Conservation (phyloP, 2,113 vertebrate genomes). For the Nannospalax galili region DNA sequence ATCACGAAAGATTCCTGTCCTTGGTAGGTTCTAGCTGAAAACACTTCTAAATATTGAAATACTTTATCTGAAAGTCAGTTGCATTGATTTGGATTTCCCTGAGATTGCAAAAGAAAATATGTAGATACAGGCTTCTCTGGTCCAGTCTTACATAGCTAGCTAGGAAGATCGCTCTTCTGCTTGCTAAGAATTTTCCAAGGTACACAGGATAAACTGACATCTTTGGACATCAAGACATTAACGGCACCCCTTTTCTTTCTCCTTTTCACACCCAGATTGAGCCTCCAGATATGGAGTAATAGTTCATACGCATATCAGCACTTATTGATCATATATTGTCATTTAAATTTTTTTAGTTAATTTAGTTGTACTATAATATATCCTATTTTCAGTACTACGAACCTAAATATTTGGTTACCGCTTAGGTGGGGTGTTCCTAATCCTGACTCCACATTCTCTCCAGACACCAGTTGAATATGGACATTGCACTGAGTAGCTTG, state of each 20-base stretch:
- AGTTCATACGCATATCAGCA: neutral
- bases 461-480: neutral
- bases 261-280: neutral
- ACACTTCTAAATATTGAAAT: constrained; percentile 27
- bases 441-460: neutral
- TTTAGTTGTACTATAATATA: neutral
- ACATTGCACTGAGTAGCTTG: neutral
- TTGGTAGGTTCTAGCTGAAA: constrained; percentile 88
- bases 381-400: neutral
- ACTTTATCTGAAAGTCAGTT: constrained; percentile 34
- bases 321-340: neutral
- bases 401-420: neutral
- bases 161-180: neutral
- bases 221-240: neutral
- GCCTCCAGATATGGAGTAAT: neutral
- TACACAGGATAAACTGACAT: neutral
- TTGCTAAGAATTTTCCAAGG: neutral
- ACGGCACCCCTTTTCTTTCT: neutral
- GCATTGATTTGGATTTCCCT: neutral
- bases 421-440: neutral
- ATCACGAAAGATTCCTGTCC: constrained; percentile 96
- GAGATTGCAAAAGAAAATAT: neutral
- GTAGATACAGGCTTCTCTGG: neutral
- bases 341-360: neutral
- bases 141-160: neutral